These are phyloP conservation scores for Sarcophaga peregrina DNA, from an alignment of 1,140 invertebrate species.

Conservation along the genomic window DNA sequence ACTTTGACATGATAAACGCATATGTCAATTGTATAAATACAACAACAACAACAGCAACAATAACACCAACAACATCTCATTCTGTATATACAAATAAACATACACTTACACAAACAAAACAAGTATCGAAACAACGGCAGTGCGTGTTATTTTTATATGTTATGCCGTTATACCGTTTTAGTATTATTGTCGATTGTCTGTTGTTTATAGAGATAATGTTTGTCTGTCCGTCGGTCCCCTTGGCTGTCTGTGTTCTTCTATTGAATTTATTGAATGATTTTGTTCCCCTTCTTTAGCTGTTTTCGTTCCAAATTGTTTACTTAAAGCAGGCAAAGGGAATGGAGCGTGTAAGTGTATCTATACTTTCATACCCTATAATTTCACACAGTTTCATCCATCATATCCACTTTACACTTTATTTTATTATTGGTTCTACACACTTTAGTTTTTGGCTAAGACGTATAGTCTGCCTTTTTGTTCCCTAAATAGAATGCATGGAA, in stretches of 20 bases:
- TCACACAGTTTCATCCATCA: background rate
- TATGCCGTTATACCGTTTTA: background rate
- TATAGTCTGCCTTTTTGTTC: no score
- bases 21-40: slow-evolving; percentile 12
- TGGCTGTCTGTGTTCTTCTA: no score
- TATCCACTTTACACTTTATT: background rate
- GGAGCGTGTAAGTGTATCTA: no score
- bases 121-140: background rate
- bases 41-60: background rate
- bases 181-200: background rate
- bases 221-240: no score
- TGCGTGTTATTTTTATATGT: slow-evolving; percentile 1
- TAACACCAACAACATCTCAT: no score
- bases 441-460: no score
- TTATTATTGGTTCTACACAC: slow-evolving; percentile 3
- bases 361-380: background rate
- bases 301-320: no score
- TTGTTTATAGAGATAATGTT: background rate
- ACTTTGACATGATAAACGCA: slow-evolving; percentile 26
- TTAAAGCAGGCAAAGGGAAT: no score
- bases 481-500: background rate
- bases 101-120: no score
- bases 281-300: no score
- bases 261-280: no score
- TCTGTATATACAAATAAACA: background rate